Evolutionary conservation across 92 coral and sea anemone species (phyloP).

Genomic region (Zoanthus sociatus): DNA sequence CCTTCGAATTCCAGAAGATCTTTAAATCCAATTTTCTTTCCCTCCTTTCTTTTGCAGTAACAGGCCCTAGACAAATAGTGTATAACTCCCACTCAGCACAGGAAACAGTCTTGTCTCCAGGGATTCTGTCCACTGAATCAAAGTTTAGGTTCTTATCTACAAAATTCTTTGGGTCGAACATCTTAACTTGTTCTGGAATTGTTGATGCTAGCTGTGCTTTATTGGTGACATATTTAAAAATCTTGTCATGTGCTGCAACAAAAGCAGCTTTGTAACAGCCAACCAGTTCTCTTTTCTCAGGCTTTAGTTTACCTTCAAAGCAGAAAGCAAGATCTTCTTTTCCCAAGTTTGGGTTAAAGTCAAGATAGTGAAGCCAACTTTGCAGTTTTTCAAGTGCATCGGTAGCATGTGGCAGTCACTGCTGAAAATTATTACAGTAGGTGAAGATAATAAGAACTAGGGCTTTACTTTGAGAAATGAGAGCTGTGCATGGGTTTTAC

Average conservation of each 20-base stretch:
- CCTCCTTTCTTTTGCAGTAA: slow-evolving; percentile 34
- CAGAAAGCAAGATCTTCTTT: too few species aligned
- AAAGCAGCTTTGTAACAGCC: slow-evolving; percentile 15
- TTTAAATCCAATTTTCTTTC: neutral
- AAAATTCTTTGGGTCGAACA: slow-evolving; percentile 10
- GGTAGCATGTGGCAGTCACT: neutral
- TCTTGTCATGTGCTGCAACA: slow-evolving; percentile 4
- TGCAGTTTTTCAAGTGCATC: neutral
- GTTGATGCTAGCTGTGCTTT: slow-evolving; percentile 33
- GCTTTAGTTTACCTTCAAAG: too few species aligned
- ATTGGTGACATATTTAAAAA: slow-evolving; percentile 12
- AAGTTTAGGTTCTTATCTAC: neutral
- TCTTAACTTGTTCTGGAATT: slow-evolving; percentile 7
- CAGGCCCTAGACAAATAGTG: slow-evolving; percentile 50
- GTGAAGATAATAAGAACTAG: neutral
- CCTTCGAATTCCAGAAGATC: slow-evolving; percentile 63
- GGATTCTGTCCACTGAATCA: slow-evolving; percentile 55
- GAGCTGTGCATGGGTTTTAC: neutral
- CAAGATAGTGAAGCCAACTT: neutral
- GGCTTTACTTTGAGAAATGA: neutral
- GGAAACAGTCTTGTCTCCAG: slow-evolving; percentile 68
- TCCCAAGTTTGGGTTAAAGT: too few species aligned
- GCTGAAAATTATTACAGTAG: neutral
- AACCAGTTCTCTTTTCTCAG: too few species aligned
- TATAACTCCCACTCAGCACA: slow-evolving; percentile 57